Evolutionary conservation across 2,797 vertebrate genomes (phyloP).

Genomic region (Channa striata): DNA sequence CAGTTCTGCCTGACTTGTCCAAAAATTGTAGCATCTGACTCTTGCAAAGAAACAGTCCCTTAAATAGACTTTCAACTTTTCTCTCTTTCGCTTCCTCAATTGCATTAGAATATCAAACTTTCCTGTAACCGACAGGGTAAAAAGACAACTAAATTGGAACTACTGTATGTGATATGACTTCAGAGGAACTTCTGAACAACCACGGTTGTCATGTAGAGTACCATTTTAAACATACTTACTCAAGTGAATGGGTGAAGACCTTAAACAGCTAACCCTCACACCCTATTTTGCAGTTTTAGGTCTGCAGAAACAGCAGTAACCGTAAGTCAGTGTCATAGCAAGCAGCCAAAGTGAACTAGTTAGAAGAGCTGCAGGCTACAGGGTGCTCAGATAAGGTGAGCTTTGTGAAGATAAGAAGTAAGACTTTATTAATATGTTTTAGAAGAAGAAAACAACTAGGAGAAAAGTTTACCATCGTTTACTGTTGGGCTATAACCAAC

Average conservation of each 20-base stretch:
- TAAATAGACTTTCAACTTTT: conserved; percentile 40
- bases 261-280: neutral
- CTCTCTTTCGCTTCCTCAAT: conserved; percentile 63
- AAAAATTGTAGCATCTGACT: conserved; percentile 15
- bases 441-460: conserved; percentile 1
- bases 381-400: neutral
- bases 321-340: neutral
- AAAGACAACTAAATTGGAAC: conserved; percentile 25
- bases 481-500: neutral
- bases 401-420: neutral
- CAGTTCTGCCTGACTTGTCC: conserved; percentile 5
- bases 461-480: neutral
- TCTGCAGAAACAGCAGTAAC: conserved; percentile 4
- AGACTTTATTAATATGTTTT: neutral
- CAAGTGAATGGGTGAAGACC: neutral
- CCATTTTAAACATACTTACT: neutral
- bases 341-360: neutral
- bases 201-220: neutral
- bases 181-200: conserved; percentile 17
- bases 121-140: conserved; percentile 54
- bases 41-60: conserved; percentile 29
- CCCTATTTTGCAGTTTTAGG: neutral
- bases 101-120: conserved; percentile 51
- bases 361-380: neutral
- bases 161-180: neutral